phyloP scores from a whole-genome alignment of 2,113 vertebrate species.

The Emydocephalus ijimae region DNA sequence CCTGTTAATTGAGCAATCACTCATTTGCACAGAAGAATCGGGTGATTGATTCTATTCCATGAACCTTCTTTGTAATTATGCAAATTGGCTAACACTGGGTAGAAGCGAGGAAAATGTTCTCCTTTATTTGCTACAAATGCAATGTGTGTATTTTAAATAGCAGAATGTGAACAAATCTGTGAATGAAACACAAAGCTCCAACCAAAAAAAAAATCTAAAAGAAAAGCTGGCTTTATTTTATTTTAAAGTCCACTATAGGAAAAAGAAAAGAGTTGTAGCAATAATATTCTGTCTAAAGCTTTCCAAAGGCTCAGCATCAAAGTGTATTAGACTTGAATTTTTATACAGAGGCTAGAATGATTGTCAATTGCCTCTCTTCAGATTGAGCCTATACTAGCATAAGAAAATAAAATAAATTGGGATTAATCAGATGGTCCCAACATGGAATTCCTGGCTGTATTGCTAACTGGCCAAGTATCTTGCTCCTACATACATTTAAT shows the following conservation, averaged over 20 bases:
- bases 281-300: neutral
- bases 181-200: slow-evolving; percentile 22
- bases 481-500: neutral
- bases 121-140: slow-evolving; percentile 56
- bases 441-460: neutral
- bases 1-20: slow-evolving; percentile 56
- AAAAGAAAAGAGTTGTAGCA: neutral
- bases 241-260: slow-evolving; percentile 6
- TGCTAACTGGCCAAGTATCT: neutral
- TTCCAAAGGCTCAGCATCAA: neutral
- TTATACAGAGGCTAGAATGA: neutral
- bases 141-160: slow-evolving; percentile 41
- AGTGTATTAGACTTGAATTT: neutral
- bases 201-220: neutral
- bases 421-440: neutral
- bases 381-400: neutral
- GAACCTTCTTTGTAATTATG: slow-evolving; percentile 58
- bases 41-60: slow-evolving; percentile 54
- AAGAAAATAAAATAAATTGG: neutral
- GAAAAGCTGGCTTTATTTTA: slow-evolving; percentile 33
- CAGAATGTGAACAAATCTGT: slow-evolving; percentile 19
- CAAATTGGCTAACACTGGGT: slow-evolving; percentile 40
- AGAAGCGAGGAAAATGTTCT: slow-evolving; percentile 22
- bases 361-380: neutral
- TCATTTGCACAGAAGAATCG: slow-evolving; percentile 62